These are phyloP conservation scores for Alauda arvensis DNA, from an alignment of 2,797 vertebrate species.

Conservation along the genomic window DNA sequence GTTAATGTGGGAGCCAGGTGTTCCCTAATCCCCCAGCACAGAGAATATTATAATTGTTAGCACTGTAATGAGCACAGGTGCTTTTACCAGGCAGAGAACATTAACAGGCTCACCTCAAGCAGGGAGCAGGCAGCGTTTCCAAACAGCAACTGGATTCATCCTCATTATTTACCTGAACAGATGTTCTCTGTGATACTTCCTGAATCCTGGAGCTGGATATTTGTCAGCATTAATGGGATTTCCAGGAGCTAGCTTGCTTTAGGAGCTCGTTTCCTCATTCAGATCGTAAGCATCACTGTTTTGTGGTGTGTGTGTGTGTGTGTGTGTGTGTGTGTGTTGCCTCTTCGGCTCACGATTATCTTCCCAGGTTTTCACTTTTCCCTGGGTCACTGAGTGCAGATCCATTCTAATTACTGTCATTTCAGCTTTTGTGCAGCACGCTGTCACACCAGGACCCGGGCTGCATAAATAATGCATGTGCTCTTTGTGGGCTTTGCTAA, in stretches of 20 bases:
- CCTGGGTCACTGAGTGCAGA: constrained; percentile 20
- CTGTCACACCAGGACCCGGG: neutral
- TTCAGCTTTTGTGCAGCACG: neutral
- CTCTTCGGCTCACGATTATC: neutral
- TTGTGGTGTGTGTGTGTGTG: neutral
- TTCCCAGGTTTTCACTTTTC: constrained; percentile 11
- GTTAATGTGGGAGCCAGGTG: constrained; percentile 4
- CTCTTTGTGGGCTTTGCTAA: neutral
- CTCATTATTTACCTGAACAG: constrained; percentile 27
- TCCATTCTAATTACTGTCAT: constrained; percentile 46
- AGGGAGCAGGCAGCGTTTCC: neutral
- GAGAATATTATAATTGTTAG: neutral
- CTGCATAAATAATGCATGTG: constrained; percentile 22
- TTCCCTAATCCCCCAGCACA: neutral
- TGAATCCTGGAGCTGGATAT: neutral
- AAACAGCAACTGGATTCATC: neutral
- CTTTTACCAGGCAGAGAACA: neutral
- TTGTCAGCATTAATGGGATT: constrained; percentile 32
- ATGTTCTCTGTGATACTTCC: neutral
- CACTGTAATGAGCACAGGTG: neutral
- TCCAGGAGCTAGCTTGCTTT: constrained; percentile 40
- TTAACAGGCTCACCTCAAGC: neutral
- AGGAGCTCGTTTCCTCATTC: constrained; percentile 6
- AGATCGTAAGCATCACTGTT: neutral
- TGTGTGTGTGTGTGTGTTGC: neutral